Evolutionary conservation across 1,140 invertebrate genomes (phyloP).

Genomic region (Kradibia gibbosae): DNA sequence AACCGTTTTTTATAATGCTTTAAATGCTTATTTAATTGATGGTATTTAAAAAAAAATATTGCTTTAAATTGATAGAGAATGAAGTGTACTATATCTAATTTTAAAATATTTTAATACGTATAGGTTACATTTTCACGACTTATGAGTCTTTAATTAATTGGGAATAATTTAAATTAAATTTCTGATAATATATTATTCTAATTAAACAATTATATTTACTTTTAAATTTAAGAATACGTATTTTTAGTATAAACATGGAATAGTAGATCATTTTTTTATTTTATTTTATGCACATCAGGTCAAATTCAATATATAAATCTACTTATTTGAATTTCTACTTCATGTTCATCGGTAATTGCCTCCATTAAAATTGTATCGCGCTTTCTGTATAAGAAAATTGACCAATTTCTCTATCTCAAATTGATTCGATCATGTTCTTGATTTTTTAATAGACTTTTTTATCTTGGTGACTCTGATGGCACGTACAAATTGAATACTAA

Average conservation of each 20-base stretch:
- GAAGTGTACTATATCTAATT: neutral
- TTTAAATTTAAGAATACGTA: neutral
- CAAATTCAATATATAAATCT: neutral
- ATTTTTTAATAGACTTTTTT: neutral
- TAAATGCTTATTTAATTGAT: neutral
- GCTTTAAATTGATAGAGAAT: neutral
- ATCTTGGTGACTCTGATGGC: neutral
- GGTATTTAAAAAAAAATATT: conserved; percentile 6
- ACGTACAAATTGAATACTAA: neutral
- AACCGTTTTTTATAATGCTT: neutral
- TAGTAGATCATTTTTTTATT: neutral
- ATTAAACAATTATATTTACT: no score
- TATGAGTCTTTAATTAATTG: neutral
- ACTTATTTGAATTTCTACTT: neutral
- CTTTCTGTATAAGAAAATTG: neutral
- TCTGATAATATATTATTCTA: neutral
- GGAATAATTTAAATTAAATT: neutral
- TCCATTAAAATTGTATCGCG: neutral
- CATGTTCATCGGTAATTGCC: neutral
- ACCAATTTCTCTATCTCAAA: neutral
- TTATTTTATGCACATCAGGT: neutral
- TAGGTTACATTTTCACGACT: neutral
- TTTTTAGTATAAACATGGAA: neutral
- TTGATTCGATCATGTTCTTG: neutral
- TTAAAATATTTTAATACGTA: neutral